phyloP scores from a whole-genome alignment of 2,888 invertebrate genomes.

The Coleophora flavipennella region DNA sequence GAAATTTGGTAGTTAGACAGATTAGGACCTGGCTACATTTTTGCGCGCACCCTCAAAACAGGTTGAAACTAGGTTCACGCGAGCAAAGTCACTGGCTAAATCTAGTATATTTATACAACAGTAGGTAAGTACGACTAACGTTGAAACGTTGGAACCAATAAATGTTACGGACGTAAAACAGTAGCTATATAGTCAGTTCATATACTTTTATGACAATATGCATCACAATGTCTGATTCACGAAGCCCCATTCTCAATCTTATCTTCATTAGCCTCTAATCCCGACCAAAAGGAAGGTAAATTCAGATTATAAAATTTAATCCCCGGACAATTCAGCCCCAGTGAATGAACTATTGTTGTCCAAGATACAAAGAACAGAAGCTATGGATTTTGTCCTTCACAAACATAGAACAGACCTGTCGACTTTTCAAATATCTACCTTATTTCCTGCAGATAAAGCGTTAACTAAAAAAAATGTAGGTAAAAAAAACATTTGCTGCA shows the following conservation, averaged over 20 bases:
- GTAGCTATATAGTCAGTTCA: no score
- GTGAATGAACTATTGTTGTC: conserved; percentile 32
- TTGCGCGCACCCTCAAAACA: no score
- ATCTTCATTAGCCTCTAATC: conserved; percentile 53
- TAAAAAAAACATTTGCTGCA: neutral
- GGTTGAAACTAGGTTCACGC: no score
- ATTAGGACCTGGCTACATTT: no score
- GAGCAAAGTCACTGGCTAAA: no score
- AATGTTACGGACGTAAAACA: no score
- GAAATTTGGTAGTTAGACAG: no score
- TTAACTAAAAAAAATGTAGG: no score
- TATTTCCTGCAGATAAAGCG: neutral
- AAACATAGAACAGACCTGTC: conserved; percentile 23
- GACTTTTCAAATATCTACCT: conserved; percentile 1
- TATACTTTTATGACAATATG: neutral
- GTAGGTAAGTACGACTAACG: no score
- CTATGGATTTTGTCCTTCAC: conserved; percentile 1
- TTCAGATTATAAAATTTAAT: conserved; percentile 42
- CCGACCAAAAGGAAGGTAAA: conserved; percentile 31
- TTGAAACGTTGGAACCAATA: no score
- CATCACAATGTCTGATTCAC: conserved; percentile 3
- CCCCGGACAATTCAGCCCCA: conserved; percentile 36
- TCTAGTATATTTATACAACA: no score
- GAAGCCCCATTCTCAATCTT: conserved; percentile 28
- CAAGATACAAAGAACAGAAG: conserved; percentile 10